Evolutionary conservation across 2,888 invertebrate genomes (phyloP).

Genomic region (Fragum sueziense): DNA sequence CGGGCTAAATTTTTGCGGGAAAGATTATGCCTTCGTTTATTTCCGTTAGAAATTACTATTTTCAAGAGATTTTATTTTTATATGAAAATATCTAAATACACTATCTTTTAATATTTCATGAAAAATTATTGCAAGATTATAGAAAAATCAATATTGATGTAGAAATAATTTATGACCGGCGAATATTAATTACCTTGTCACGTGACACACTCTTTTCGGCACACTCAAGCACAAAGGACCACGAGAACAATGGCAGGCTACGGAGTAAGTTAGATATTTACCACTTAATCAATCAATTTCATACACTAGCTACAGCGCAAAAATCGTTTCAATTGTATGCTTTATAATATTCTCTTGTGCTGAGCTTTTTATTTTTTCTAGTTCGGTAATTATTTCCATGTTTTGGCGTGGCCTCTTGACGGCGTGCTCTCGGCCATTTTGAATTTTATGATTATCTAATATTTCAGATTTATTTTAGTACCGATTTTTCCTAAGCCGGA

Average conservation of each 20-base stretch:
- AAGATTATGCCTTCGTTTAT: background rate
- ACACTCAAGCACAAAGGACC: background rate
- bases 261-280: slow-evolving; percentile 36
- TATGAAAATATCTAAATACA: too few species aligned
- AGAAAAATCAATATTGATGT: background rate
- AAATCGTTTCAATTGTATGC: too few species aligned
- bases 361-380: too few species aligned
- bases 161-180: background rate
- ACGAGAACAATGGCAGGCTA: slow-evolving; percentile 44
- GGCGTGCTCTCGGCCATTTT: too few species aligned
- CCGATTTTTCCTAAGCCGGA: too few species aligned
- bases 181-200: slow-evolving; percentile 3
- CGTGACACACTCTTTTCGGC: slow-evolving; percentile 1
- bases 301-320: background rate
- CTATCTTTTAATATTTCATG: background rate
- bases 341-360: too few species aligned
- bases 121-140: background rate
- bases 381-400: too few species aligned
- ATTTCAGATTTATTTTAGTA: too few species aligned
- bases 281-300: background rate
- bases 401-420: too few species aligned
- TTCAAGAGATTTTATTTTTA: background rate
- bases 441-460: too few species aligned
- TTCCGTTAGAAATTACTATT: too few species aligned
- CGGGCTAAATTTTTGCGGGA: slow-evolving; percentile 15